Evolutionary conservation across 2,888 invertebrate species (phyloP).

Genomic region (Chrysolina haemoptera): DNA sequence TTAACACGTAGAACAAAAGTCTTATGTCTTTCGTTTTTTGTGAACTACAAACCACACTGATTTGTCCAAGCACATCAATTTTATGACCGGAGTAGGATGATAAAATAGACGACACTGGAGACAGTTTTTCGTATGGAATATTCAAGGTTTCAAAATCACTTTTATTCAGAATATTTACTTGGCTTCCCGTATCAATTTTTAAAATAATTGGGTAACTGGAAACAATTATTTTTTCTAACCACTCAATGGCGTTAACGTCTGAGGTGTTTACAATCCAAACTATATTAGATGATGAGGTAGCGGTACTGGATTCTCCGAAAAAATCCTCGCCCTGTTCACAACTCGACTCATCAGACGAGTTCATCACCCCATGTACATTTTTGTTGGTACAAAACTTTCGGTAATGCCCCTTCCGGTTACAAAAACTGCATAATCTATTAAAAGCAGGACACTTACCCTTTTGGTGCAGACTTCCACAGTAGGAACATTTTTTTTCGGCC

Average conservation of each 20-base stretch:
- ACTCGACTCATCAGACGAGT: background rate
- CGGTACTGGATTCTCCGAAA: conserved; percentile 2
- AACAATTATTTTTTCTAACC: background rate
- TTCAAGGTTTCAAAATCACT: conserved; percentile 27
- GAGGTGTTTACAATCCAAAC: background rate
- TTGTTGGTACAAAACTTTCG: conserved; percentile 9
- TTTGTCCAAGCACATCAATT: conserved; percentile 7
- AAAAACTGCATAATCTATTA: conserved; percentile 18
- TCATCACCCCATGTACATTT: background rate
- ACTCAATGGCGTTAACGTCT: background rate
- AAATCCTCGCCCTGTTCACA: background rate
- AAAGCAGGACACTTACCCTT: conserved; percentile 31
- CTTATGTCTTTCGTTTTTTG: background rate
- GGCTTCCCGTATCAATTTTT: conserved; percentile 28
- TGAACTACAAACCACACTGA: background rate
- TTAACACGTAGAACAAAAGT: background rate
- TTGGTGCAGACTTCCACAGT: conserved; percentile 10
- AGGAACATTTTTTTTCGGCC: background rate
- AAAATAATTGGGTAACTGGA: background rate
- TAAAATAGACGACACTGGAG: background rate
- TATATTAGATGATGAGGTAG: conserved; percentile 5
- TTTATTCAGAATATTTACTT: conserved; percentile 24
- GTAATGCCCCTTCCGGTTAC: conserved; percentile 29
- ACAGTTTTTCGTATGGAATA: conserved; percentile 9
- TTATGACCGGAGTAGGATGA: conserved; percentile 17